phyloP scores from a whole-genome alignment of 1,140 invertebrate species.

The Orchesella cincta region DNA sequence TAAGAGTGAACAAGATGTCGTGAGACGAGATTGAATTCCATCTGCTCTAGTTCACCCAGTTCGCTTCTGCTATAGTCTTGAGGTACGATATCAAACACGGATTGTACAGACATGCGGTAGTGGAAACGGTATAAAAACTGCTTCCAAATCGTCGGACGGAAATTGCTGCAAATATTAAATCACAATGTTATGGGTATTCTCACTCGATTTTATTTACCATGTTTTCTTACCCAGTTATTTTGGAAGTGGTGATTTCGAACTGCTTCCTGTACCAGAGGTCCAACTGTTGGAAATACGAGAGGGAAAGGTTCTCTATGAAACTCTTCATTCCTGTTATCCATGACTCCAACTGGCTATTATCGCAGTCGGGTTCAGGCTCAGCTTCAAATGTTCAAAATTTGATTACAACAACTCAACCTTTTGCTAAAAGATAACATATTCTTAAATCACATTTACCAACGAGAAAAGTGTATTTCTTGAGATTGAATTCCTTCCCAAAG shows the following conservation, averaged over 20 bases:
- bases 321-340: not conserved
- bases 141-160: not conserved
- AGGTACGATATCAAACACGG: no score
- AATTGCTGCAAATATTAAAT: not conserved
- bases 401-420: no score
- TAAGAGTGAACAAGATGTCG: not conserved
- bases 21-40: not conserved
- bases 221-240: not conserved
- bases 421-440: no score
- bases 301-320: not conserved
- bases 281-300: not conserved
- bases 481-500: not conserved
- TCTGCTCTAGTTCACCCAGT: no score
- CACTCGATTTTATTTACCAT: not conserved
- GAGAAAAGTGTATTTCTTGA: not conserved
- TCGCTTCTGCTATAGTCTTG: no score
- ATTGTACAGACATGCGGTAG: not conserved
- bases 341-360: no score
- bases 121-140: not conserved
- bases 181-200: not conserved
- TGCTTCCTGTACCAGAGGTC: not conserved
- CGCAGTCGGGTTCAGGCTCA: no score
- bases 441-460: no score
- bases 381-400: no score
- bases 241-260: not conserved